Evolutionary conservation across 2,888 invertebrate genomes (phyloP), one percentile per base, ranked within the genome.

Genomic region (Pseudanteris insignis): DNA sequence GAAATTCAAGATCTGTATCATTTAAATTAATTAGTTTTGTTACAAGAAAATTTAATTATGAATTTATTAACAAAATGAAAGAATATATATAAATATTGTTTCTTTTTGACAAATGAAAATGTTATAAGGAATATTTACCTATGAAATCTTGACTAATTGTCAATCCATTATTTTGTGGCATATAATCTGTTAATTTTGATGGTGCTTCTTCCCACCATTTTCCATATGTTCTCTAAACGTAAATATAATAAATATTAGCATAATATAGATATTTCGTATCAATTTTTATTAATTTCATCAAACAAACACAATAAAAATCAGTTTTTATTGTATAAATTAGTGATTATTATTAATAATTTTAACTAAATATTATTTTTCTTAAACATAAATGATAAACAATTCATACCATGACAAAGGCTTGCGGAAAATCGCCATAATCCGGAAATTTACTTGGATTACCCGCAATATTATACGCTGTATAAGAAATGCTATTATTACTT

Each of bases 381-480:
- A n/a, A n/a, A n/a, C n/a, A n/a, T n/a, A n/a, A n/a, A n/a, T n/a
- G 9, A 26, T 10, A 40, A 43, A 14, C 18, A 41, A 76, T 84
- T 26, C n/a, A 83, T 83, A 94, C 95, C 88, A 94, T 89, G 53
- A 92, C 91, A 83, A 91, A 95, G 8, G 93, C 89, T 79, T 93
- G 89, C 6, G 93, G 91, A 82, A 91, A 94, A 77, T 96, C 95
- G 10, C 95, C 95, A 79, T 94, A 94, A 63, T 88, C 87, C 0
- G 95, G 95, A 82, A 89, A 95, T 77, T 91, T 90, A 14, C 88
- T 88, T 7, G 91, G 91, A 68, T 89, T 88, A 5, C 94, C 94
- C 41, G 89, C 87, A 51, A 96, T 85, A 81, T 95, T 95, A 43
- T 88, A 86, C 2, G 93, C 94, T 2, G 92, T 90, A 75, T 95